Conservation (phyloP, 1,140 invertebrate species). For the Lepidurus arcticus region DNA sequence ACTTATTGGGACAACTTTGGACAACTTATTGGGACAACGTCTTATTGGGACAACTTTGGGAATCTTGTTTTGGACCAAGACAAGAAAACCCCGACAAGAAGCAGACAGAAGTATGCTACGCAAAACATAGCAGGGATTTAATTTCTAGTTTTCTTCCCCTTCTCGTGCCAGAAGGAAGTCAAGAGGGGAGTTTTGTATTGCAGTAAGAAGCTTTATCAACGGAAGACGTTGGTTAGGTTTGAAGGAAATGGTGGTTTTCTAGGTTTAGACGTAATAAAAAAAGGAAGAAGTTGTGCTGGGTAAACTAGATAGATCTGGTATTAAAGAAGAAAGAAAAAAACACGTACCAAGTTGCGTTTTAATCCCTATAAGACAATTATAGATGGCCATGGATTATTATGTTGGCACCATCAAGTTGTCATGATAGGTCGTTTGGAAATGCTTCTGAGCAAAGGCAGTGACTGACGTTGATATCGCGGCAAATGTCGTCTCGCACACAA, state of each 20-base stretch:
- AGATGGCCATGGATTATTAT: neutral
- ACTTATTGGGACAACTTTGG: no score
- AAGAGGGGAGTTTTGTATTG: neutral
- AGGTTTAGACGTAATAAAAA: neutral
- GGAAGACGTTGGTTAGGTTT: conserved; percentile 7
- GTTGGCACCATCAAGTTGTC: conserved; percentile 17
- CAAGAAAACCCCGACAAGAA: no score
- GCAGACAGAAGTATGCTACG: no score
- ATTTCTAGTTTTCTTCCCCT: no score
- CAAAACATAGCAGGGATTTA: no score
- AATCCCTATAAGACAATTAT: neutral
- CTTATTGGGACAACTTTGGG: no score
- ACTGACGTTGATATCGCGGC: neutral
- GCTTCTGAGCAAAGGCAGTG: conserved; percentile 5
- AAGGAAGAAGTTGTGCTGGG: neutral
- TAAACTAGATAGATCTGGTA: neutral
- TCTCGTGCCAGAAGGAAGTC: neutral
- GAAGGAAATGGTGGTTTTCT: neutral
- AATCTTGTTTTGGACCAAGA: no score
- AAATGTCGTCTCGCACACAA: conserved; percentile 23
- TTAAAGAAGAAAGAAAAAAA: neutral
- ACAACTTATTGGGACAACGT: no score
- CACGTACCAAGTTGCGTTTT: neutral
- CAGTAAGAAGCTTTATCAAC: neutral
- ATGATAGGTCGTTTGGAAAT: conserved; percentile 11